phyloP scores from a whole-genome alignment of 2,797 vertebrate species.

The Malacoctenus gilli region DNA sequence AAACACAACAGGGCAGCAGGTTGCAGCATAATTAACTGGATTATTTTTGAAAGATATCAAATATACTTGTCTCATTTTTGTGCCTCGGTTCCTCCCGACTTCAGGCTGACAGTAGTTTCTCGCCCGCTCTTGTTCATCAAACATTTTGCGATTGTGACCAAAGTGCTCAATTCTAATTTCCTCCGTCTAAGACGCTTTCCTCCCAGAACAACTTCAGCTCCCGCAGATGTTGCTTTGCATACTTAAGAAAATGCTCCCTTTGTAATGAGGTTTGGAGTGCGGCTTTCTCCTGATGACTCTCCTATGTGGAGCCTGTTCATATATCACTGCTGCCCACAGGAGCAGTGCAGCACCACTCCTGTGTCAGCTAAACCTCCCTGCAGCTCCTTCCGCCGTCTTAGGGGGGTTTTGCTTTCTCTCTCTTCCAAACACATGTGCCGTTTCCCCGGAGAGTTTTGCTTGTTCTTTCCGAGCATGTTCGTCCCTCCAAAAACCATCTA shows the following conservation, averaged over 20 bases:
- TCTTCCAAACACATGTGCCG: not conserved
- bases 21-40: too few species aligned
- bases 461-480: too few species aligned
- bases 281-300: slow-evolving; percentile 9
- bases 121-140: too few species aligned
- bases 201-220: not conserved
- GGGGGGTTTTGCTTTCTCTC: not conserved
- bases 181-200: not conserved
- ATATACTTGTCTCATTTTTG: too few species aligned
- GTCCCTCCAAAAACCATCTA: not conserved
- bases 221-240: slow-evolving; percentile 5
- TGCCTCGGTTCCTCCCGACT: too few species aligned
- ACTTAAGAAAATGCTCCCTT: not conserved
- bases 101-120: too few species aligned
- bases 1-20: too few species aligned
- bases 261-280: not conserved
- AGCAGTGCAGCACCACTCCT: not conserved
- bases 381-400: not conserved
- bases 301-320: not conserved
- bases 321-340: not conserved
- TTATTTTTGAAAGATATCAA: too few species aligned
- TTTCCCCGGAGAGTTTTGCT: not conserved
- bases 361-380: slow-evolving; percentile 10
- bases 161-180: slow-evolving; percentile 5
- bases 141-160: not conserved